Evolutionary conservation across 1,140 invertebrate genomes (phyloP), one percentile per base, ranked within the genome.

Genomic region (Steinernema feltiae): DNA sequence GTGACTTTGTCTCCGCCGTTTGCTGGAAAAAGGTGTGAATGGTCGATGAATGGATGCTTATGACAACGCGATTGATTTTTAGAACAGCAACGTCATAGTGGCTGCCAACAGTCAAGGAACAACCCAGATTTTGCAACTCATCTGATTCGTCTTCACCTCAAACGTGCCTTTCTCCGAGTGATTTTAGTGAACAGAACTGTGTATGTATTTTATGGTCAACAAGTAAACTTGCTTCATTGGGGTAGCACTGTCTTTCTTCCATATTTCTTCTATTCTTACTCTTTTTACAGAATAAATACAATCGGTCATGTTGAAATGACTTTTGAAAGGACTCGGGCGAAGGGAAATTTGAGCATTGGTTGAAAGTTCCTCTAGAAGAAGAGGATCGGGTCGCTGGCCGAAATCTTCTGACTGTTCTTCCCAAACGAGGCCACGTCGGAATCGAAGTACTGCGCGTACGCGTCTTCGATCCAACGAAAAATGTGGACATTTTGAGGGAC

Each of bases 71-170:
- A 30, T 7, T 53, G 70, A 73, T 78, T 84, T 87, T 24, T 90
- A 92, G 86, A 90, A 91, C 81, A 92, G 92, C 1, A 92, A 93
- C 89, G 92, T 94, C 74, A 89, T 97, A 70, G 91, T 97, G n/a
- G 93, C 94, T 69, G 94, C 94, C 31, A 97, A 97, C 88, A 95
- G 93, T 86, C 94, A 95, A 88, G 94, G 95, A 76, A 92, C 92
- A 79, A 95, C 88, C 1, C 88, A 89, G 78, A 86, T 88, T 1
- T 74, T 84, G 27, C 71, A 84, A 48, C 69, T 83, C 1, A 46
- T 75, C 15, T 79, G 48, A 74, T 7, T 21, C 53, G n/a, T 46
- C 7, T 46, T 46, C n/a, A n/a, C n/a, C n/a, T n/a, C n/a, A n/a
- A n/a, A n/a, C n/a, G n/a, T n/a, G n/a, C n/a, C n/a, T n/a, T n/a